phyloP scores from a whole-genome alignment of 2,113 vertebrate genomes.

The Thymallus thymallus region DNA sequence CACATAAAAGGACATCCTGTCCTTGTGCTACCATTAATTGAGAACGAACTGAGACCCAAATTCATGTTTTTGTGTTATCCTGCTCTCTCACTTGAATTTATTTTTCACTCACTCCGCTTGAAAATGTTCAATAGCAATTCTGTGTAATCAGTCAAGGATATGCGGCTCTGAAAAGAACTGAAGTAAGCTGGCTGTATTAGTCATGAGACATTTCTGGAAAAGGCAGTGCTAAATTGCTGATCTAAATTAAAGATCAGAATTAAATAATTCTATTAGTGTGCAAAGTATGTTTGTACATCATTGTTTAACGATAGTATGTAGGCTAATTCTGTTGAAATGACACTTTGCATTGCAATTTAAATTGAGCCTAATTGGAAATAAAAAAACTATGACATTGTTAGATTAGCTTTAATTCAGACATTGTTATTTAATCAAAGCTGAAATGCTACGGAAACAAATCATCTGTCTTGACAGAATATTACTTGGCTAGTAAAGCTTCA shows the following conservation, averaged over 20 bases:
- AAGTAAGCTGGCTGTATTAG: background rate
- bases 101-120: no score
- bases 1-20: conserved; percentile 6
- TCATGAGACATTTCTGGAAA: background rate
- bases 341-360: background rate
- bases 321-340: no score
- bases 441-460: no score
- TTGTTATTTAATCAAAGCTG: background rate
- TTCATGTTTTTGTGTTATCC: background rate
- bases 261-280: no score
- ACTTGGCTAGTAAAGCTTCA: no score
- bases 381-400: background rate
- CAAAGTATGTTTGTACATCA: no score
- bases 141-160: background rate
- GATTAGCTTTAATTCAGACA: background rate
- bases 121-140: no score
- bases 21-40: background rate
- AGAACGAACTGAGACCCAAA: background rate
- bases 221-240: background rate
- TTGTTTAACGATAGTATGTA: no score
- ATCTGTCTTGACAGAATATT: background rate
- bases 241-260: no score
- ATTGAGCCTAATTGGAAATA: background rate
- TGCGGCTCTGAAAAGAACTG: background rate
- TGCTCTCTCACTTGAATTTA: no score